phyloP scores from a whole-genome alignment of 2,113 vertebrate genomes.

The Oriolus oriolus region DNA sequence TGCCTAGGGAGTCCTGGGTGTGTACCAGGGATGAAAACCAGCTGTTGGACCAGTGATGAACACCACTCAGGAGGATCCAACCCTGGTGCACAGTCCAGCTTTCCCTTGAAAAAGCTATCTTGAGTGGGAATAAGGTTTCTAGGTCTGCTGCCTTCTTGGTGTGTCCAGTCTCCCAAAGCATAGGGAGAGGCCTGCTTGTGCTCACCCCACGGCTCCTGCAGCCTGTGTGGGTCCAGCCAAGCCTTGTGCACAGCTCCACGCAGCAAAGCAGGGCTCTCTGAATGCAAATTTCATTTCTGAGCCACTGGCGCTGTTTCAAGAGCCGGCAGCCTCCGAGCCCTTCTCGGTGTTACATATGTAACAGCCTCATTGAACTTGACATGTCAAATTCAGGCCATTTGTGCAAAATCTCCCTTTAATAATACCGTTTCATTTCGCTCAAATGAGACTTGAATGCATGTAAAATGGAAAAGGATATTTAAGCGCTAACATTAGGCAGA shows the following conservation, averaged over 20 bases:
- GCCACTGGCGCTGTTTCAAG: slow-evolving; percentile 71
- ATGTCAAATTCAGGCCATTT: slow-evolving; percentile 96
- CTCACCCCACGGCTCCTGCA: not conserved
- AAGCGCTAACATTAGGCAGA: slow-evolving; percentile 85
- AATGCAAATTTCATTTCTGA: slow-evolving; percentile 78
- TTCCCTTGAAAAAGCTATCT: not conserved
- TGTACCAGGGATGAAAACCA: accelerated
- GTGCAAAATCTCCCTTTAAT: slow-evolving; percentile 95
- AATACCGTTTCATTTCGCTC: slow-evolving; percentile 85
- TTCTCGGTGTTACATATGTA: slow-evolving; percentile 78
- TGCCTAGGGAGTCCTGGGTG: too few species aligned
- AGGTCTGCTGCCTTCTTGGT: not conserved
- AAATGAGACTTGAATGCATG: slow-evolving; percentile 89
- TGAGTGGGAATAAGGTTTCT: not conserved
- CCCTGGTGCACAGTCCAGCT: not conserved
- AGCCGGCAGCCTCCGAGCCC: slow-evolving; percentile 66
- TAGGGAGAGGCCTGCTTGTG: not conserved
- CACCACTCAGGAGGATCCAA: not conserved
- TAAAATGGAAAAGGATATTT: slow-evolving; percentile 85
- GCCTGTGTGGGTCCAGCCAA: not conserved
- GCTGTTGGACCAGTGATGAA: accelerated
- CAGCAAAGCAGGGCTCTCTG: slow-evolving; percentile 30
- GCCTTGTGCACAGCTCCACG: not conserved
- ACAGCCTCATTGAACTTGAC: slow-evolving; percentile 94
- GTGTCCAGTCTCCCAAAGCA: not conserved